phyloP scores from a whole-genome alignment of 2,888 invertebrate species.

The Xestia c-nigrum region DNA sequence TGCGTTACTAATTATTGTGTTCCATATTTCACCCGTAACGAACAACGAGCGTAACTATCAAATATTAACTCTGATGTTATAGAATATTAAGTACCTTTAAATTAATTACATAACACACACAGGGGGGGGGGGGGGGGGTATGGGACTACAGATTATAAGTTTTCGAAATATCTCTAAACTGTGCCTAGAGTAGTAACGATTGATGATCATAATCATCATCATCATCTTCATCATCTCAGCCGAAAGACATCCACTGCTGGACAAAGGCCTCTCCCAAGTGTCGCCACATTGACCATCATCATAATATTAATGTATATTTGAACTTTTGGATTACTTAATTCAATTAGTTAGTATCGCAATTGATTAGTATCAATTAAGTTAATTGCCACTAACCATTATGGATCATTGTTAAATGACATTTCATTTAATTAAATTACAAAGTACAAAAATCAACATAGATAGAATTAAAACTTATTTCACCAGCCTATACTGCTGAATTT shows the following conservation, averaged over 20 bases:
- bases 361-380: no score
- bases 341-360: no score
- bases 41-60: not conserved
- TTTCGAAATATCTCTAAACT: not conserved
- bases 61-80: not conserved
- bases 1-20: constrained; percentile 19
- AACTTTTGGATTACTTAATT: no score
- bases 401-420: no score
- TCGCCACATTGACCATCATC: no score
- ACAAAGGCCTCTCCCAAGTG: no score
- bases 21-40: constrained; percentile 24
- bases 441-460: not conserved
- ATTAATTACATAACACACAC: not conserved
- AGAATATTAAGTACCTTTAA: not conserved
- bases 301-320: no score
- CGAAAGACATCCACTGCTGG: no score
- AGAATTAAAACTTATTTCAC: not conserved
- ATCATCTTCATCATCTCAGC: no score
- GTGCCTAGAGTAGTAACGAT: not conserved
- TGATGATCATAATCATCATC: not conserved
- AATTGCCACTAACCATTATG: no score
- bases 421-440: no score
- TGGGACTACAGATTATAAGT: not conserved
- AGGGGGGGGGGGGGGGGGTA: no score
- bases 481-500: not conserved